Base-by-base conservation (phyloP, 2,797 vertebrate genomes). In the Microctenopoma lineatum region DNA sequence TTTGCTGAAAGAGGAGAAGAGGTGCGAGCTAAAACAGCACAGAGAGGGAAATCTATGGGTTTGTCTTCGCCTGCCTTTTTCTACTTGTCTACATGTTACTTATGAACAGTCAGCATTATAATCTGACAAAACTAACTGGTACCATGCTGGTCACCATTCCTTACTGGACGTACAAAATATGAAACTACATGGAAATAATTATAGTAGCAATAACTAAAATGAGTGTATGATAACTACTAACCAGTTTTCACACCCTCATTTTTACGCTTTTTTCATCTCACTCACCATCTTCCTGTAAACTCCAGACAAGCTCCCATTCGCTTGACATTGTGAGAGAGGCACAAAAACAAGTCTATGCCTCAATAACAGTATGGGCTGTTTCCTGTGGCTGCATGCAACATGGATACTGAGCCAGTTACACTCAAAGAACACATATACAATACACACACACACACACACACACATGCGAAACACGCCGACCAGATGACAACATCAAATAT, bases 401-500 rank as follows among this genome's bases (percentile, higher is more conserved):
- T 60, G 39, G 55, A 75, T 58, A 73, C 39, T 68, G 71, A 81
- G 59, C 16, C 42, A 47, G 39, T 51, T 32, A 44, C 50, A 52
- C 48, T 51, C 32, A 55, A 55, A 42, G 21, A 21, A 21, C 21
- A 21, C 21, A 21, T 21, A 21, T 21, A 21, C 21, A 21, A 21
- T 21, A 21, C 21, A 21, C 21, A 21, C 21, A 21, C 21, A 21
- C 21, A 21, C 21, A 21, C 21, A 56, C 13, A 26, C 7, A 56
- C 55, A 69, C 62, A 61, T 38, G 55, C 60, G 7, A 15, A 52
- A 52, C 72, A 47, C 14, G 14, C 26, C 36, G 13, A 74, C 82
- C 83, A 87, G 73, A 80, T 87, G 87, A 71, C 80, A 61, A 36
- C 69, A 86, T 88, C 4, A 87, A 87, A 84, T 84, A 84, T 89